Evolutionary conservation across 2,113 vertebrate species (phyloP).

Genomic region (Podilymbus podiceps): DNA sequence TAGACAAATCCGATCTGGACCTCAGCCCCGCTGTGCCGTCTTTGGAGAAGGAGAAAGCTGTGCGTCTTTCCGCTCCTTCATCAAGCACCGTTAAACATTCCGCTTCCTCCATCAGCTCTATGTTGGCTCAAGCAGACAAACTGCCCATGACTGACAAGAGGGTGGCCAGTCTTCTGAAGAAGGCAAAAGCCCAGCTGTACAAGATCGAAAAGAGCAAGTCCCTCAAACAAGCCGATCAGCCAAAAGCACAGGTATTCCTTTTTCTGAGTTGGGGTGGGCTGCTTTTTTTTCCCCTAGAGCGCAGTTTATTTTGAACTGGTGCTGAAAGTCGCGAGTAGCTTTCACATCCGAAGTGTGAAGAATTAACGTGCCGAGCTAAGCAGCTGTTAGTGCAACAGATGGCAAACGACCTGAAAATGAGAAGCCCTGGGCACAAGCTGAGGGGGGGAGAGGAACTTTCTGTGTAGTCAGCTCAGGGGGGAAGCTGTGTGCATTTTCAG

Average conservation of each 20-base stretch:
- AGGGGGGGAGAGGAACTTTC: not conserved
- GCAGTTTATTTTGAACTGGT: not conserved
- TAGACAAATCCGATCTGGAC: slow-evolving; percentile 78
- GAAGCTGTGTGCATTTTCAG: not conserved
- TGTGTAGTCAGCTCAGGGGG: not conserved
- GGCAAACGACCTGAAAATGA: not conserved
- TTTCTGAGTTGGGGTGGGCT: not conserved
- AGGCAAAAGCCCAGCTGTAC: slow-evolving; percentile 94
- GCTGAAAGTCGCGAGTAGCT: not conserved
- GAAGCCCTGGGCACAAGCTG: slow-evolving; percentile 1
- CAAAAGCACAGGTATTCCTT: slow-evolving; percentile 90
- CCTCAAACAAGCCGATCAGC: slow-evolving; percentile 87
- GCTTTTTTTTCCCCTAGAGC: not conserved
- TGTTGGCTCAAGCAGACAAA: slow-evolving; percentile 91
- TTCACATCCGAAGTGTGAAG: not conserved
- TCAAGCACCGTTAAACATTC: slow-evolving; percentile 79
- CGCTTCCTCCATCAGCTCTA: slow-evolving; percentile 85
- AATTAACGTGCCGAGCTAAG: not conserved
- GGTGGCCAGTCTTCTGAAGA: slow-evolving; percentile 91
- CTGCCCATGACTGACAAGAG: slow-evolving; percentile 91
- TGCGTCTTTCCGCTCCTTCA: slow-evolving; percentile 72
- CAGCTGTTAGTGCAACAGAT: slow-evolving; percentile 23
- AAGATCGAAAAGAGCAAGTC: slow-evolving; percentile 97
- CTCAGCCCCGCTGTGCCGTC: slow-evolving; percentile 65
- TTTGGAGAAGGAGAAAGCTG: slow-evolving; percentile 81